Percentiles rank a stretch among this genome's conserved stretches.
These are phyloP conservation scores for Hypselothyrea guttata DNA, from an alignment of 2,888 invertebrate species.

Conservation along the genomic window DNA sequence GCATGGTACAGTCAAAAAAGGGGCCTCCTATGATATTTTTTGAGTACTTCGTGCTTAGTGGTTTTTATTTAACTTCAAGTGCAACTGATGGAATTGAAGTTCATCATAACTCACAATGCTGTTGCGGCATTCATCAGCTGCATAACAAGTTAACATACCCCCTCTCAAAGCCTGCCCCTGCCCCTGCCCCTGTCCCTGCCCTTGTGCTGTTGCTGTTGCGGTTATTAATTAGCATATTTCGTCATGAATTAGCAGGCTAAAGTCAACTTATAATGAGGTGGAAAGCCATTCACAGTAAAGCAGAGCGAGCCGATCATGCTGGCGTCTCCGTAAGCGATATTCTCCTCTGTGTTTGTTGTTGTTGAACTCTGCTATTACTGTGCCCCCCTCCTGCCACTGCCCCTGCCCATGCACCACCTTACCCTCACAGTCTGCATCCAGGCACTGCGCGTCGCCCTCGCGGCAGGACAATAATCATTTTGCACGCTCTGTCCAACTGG, in stretches of 20 bases:
- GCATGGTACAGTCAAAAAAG: too few relatives aligned
- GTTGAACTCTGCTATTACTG: conserved; percentile 1
- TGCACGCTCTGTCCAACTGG: conserved; percentile 49
- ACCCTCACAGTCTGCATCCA: conserved; percentile 2
- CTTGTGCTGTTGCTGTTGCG: conserved; percentile 1
- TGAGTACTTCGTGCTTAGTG: too few relatives aligned
- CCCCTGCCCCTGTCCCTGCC: not conserved
- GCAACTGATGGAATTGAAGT: too few relatives aligned
- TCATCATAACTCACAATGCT: conserved; percentile 14
- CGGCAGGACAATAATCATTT: conserved; percentile 64
- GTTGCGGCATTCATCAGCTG: conserved; percentile 16
- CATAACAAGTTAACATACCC: conserved; percentile 20
- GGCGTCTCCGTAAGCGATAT: conserved; percentile 43
- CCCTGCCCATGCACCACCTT: not conserved
- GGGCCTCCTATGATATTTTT: too few relatives aligned
- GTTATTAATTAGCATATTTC: conserved; percentile 69
- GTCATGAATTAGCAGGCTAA: conserved; percentile 56
- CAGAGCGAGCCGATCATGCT: conserved; percentile 10
- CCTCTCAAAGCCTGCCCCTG: not conserved
- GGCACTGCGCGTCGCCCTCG: conserved; percentile 20
- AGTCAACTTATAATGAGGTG: conserved; percentile 61
- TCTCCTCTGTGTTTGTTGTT: not conserved
- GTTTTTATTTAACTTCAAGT: too few relatives aligned
- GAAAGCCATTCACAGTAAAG: conserved; percentile 39
- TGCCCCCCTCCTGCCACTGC: not conserved